Evolutionary conservation across 2,888 invertebrate genomes (phyloP).

Genomic region (Patella depressa): DNA sequence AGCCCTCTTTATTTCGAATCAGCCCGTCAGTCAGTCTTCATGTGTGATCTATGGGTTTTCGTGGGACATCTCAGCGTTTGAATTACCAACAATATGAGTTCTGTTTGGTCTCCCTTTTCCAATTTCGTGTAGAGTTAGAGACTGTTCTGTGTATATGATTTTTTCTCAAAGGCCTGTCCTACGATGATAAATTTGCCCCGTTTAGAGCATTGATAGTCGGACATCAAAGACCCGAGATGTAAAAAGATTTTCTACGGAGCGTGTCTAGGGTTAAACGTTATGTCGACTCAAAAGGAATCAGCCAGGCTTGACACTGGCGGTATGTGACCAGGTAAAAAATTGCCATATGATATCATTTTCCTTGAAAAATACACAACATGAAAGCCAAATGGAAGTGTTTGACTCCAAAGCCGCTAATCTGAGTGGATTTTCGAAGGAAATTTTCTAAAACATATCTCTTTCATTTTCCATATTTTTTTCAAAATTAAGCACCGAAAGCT

Average conservation of each 20-base stretch:
- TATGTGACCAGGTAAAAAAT: conserved; percentile 8
- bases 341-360: conserved; percentile 9
- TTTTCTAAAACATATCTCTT: not conserved
- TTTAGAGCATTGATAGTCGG: conserved; percentile 4
- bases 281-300: not conserved
- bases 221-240: not conserved
- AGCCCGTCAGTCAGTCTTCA: not conserved
- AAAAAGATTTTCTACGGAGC: conserved; percentile 12
- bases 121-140: too few species aligned
- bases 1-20: not conserved
- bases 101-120: too few species aligned
- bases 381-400: not conserved
- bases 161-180: not conserved
- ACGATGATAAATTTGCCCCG: not conserved
- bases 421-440: not conserved
- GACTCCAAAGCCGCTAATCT: not conserved
- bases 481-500: too few species aligned
- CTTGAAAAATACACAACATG: conserved; percentile 9
- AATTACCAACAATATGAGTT: too few species aligned
- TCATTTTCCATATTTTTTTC: too few species aligned
- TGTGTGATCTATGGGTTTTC: not conserved
- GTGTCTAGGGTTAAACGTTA: conserved; percentile 10
- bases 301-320: conserved; percentile 1
- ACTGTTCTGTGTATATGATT: not conserved
- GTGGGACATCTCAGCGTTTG: not conserved